Evolutionary conservation across 2,113 vertebrate genomes (phyloP).

Genomic region (Phoenicopterus ruber): DNA sequence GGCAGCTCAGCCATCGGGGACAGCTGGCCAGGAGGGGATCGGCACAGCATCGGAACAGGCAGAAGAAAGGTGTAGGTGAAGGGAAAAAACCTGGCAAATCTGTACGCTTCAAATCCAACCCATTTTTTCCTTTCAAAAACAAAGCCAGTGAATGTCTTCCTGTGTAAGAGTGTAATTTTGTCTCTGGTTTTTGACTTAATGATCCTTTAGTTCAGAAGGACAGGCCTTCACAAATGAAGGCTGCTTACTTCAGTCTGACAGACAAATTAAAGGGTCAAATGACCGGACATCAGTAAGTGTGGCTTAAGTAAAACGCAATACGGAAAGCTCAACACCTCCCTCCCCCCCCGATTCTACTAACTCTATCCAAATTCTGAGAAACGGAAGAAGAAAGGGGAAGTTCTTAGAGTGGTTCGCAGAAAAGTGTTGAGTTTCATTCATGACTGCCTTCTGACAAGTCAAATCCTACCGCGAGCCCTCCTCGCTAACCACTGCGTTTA

Average conservation of each 20-base stretch:
- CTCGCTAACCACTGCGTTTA: background rate
- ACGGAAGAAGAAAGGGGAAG: background rate
- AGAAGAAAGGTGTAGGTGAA: background rate
- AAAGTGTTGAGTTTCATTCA: background rate
- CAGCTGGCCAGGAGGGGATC: background rate
- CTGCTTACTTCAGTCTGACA: background rate
- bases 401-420: background rate
- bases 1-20: background rate
- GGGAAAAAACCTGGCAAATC: background rate
- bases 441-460: background rate
- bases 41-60: too few relatives aligned
- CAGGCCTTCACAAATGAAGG: background rate
- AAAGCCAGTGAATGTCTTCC: background rate
- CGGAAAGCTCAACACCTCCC: background rate
- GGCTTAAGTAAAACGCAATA: background rate
- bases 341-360: accelerated
- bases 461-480: background rate
- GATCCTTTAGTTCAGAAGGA: background rate
- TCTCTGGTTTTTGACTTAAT: background rate
- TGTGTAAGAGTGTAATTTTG: background rate
- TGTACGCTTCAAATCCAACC: background rate
- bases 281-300: too few relatives aligned
- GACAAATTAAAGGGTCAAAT: accelerated
- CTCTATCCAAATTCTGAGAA: background rate
- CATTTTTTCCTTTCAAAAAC: background rate